Conservation (phyloP, 2,797 vertebrate species). For the Hemitrygon akajei region DNA sequence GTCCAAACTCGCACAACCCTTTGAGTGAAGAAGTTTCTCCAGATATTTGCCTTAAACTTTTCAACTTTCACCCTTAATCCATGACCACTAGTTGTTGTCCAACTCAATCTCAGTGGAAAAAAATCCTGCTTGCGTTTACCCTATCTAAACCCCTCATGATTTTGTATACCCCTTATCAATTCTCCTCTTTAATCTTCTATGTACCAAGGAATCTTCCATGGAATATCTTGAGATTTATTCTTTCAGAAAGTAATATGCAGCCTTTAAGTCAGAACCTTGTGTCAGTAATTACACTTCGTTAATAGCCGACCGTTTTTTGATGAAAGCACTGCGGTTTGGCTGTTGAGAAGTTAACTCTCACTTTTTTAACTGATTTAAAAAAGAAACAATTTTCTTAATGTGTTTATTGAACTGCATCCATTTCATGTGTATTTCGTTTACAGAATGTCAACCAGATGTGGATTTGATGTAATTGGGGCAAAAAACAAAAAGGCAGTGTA, state of each 20-base stretch:
- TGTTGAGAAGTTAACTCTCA: not conserved
- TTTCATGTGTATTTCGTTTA: not conserved
- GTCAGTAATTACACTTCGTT: not conserved
- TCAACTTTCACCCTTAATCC: no score
- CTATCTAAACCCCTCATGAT: no score
- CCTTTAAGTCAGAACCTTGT: not conserved
- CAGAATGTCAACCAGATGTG: slow-evolving; percentile 30
- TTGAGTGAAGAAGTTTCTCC: no score
- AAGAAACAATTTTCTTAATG: slow-evolving; percentile 30
- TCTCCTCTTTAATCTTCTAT: no score
- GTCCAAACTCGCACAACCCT: no score
- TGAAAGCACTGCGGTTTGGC: not conserved
- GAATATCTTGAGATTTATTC: not conserved
- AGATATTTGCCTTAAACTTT: no score
- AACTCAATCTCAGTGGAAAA: no score
- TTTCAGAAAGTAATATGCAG: not conserved
- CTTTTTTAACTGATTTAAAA: not conserved
- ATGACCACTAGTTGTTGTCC: no score
- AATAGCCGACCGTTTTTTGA: not conserved
- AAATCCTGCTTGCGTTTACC: no score
- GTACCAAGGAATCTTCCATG: no score
- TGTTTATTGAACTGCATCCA: slow-evolving; percentile 29
- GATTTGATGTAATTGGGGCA: not conserved
- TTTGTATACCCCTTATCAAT: no score
- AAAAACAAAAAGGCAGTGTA: not conserved